Percentiles rank a stretch among this genome's conserved stretches.
phyloP scores from a whole-genome alignment of 2,113 vertebrate species.

The Brachyhypopomus occidentalis region DNA sequence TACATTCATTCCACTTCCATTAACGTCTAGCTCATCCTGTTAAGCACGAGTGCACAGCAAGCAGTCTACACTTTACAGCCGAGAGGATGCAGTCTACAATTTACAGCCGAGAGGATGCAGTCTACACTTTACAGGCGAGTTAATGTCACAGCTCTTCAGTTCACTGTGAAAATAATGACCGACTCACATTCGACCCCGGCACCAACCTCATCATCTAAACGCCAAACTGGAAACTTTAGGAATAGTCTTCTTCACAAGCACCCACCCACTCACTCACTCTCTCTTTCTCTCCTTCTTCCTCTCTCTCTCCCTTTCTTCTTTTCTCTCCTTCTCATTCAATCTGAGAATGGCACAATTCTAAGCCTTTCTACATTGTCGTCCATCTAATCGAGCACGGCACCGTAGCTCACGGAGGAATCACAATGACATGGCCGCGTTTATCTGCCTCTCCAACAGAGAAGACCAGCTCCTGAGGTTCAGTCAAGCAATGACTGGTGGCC shows the following conservation, averaged over 20 bases:
- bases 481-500: conserved; percentile 30
- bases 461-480: conserved; percentile 32
- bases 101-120: too few species aligned
- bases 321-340: neutral
- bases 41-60: neutral
- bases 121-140: too few species aligned
- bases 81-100: too few species aligned
- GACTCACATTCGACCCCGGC: neutral
- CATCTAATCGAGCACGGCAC: neutral
- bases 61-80: neutral
- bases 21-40: neutral
- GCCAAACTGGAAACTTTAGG: neutral
- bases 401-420: conserved; percentile 16
- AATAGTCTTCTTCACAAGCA: neutral
- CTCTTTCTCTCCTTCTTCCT: neutral
- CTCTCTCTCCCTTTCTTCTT: neutral
- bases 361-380: conserved; percentile 8
- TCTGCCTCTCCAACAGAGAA: conserved; percentile 20
- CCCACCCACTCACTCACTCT: neutral
- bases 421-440: conserved; percentile 24
- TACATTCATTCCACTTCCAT: conserved; percentile 18
- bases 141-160: conserved; percentile 1
- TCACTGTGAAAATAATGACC: neutral
- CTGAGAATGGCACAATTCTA: neutral
- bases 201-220: neutral